These are phyloP conservation scores for Orthonevra nobilis DNA, from an alignment of 2,888 invertebrate genomes.

Conservation along the genomic window DNA sequence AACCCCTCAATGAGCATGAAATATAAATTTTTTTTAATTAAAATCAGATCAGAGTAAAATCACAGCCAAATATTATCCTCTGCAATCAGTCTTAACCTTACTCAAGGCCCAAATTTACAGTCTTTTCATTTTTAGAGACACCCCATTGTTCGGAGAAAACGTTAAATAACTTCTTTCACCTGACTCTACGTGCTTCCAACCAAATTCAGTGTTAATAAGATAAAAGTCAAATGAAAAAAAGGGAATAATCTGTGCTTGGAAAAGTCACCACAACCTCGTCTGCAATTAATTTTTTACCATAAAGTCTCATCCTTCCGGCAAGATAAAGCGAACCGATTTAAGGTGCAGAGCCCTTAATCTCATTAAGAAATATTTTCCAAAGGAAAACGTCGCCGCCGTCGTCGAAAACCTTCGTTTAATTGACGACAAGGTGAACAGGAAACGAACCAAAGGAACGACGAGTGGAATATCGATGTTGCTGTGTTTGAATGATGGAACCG, in stretches of 20 bases:
- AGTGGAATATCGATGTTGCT: slow-evolving; percentile 20
- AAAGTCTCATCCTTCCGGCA: neutral
- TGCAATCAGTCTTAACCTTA: slow-evolving; percentile 46
- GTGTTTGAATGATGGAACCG: slow-evolving; percentile 7
- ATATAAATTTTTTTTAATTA: too few relatives aligned
- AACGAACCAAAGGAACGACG: neutral
- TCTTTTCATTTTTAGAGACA: too few relatives aligned
- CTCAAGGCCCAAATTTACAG: too few relatives aligned
- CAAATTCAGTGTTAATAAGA: neutral
- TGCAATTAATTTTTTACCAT: slow-evolving; percentile 59
- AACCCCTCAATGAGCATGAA: too few relatives aligned
- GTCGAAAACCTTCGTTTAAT: slow-evolving; percentile 64
- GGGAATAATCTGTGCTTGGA: neutral
- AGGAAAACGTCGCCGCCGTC: slow-evolving; percentile 44
- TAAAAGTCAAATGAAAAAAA: slow-evolving; percentile 3
- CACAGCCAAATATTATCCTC: slow-evolving; percentile 7
- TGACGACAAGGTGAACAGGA: slow-evolving; percentile 19
- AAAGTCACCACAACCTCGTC: slow-evolving; percentile 14
- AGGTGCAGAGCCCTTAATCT: slow-evolving; percentile 59
- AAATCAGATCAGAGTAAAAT: too few relatives aligned
- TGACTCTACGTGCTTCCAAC: slow-evolving; percentile 11
- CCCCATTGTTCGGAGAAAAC: too few relatives aligned
- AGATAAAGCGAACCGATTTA: slow-evolving; percentile 55
- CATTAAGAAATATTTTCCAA: slow-evolving; percentile 57
- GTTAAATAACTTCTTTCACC: slow-evolving; percentile 45